These are phyloP conservation scores for Goniozus legneri DNA, from an alignment of 1,140 invertebrate species.

Conservation along the genomic window DNA sequence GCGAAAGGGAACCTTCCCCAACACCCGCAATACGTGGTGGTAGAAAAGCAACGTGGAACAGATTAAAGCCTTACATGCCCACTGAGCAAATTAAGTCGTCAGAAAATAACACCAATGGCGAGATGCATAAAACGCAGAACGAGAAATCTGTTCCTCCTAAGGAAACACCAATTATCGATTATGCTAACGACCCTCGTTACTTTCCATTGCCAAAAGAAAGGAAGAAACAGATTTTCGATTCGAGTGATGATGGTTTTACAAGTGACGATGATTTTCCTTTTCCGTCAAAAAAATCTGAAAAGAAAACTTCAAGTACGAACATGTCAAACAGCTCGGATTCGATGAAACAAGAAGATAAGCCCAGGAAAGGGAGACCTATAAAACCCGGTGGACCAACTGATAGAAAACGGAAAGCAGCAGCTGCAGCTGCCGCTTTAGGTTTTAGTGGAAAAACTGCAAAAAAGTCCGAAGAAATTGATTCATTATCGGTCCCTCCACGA, in stretches of 20 bases:
- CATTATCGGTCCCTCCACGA: slow-evolving; percentile 55
- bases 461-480: slow-evolving; percentile 47
- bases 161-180: slow-evolving; percentile 43
- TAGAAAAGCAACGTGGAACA: slow-evolving; percentile 64
- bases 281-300: slow-evolving; percentile 46
- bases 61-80: slow-evolving; percentile 49
- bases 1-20: slow-evolving; percentile 74
- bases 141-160: slow-evolving; percentile 31
- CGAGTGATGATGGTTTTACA: slow-evolving; percentile 64
- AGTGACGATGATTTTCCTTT: slow-evolving; percentile 64
- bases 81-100: slow-evolving; percentile 26
- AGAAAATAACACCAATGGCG: slow-evolving; percentile 25
- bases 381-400: slow-evolving; percentile 52
- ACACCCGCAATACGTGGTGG: slow-evolving; percentile 64
- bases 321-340: slow-evolving; percentile 36
- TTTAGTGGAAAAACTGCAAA: slow-evolving; percentile 34
- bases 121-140: slow-evolving; percentile 15
- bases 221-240: slow-evolving; percentile 65
- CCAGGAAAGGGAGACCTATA: slow-evolving; percentile 48
- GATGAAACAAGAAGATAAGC: slow-evolving; percentile 34
- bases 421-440: slow-evolving; percentile 40
- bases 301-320: slow-evolving; percentile 37
- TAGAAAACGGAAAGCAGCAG: slow-evolving; percentile 54
- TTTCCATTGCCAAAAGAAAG: slow-evolving; percentile 71
- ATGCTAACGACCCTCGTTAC: slow-evolving; percentile 66